A percentile compares a stretch with the other conserved stretches of the same genome.
These are phyloP conservation scores for Spermophilus dauricus DNA, from an alignment of 2,113 vertebrate species.

Conservation along the genomic window DNA sequence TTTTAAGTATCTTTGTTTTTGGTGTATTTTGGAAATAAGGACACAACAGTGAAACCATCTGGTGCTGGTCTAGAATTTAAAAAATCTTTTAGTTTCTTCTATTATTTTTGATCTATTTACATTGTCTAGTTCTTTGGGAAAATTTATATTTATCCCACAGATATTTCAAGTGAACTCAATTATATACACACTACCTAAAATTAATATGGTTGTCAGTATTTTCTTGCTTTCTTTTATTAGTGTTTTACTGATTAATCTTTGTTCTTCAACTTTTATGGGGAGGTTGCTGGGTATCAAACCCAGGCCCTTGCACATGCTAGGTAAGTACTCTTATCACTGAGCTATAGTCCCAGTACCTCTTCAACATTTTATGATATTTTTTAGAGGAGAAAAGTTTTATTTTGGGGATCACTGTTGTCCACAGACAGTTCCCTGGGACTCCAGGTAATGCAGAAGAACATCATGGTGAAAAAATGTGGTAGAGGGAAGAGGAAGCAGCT, in stretches of 20 bases:
- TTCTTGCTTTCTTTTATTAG: background rate
- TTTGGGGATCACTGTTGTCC: no score
- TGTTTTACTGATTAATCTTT: background rate
- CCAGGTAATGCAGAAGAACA: no score
- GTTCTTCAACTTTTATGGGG: background rate
- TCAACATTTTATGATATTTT: background rate
- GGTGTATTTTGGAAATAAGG: background rate
- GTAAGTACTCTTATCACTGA: no score
- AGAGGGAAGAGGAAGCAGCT: no score
- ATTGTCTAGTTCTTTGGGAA: background rate
- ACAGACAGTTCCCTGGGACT: no score
- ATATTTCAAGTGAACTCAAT: background rate
- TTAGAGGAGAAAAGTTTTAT: no score
- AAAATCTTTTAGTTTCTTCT: background rate
- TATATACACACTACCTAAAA: background rate
- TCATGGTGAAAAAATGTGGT: no score
- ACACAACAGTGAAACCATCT: background rate
- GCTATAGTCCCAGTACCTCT: background rate
- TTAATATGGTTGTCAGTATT: background rate
- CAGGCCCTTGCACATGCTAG: no score
- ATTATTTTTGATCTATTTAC: conserved; percentile 7
- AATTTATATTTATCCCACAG: conserved; percentile 30
- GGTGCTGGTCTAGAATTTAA: background rate
- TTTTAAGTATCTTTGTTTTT: background rate
- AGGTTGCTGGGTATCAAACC: background rate